phyloP scores from a whole-genome alignment of 2,888 invertebrate genomes.

The Arrhopalites spinosus region DNA sequence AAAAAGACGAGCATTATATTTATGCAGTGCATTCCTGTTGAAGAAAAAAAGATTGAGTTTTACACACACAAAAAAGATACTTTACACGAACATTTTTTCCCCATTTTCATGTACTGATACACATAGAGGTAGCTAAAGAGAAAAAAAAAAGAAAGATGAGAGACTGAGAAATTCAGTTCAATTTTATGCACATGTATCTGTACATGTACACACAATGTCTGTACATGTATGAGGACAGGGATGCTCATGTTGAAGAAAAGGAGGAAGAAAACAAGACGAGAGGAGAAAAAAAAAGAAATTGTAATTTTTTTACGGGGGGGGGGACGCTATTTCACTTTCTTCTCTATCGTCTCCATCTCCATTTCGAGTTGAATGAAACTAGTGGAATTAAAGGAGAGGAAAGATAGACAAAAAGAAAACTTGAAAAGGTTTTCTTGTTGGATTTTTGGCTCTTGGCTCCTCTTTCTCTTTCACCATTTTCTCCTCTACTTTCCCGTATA shows the following conservation, averaged over 20 bases:
- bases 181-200: not conserved
- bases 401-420: not conserved
- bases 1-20: no score
- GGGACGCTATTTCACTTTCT: not conserved
- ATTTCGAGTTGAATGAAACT: not conserved
- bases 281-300: not conserved
- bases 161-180: no score
- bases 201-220: not conserved
- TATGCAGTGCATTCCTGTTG: no score
- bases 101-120: no score
- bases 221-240: not conserved
- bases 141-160: no score
- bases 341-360: constrained; percentile 4
- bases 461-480: not conserved
- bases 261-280: not conserved
- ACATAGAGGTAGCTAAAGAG: no score
- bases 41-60: no score
- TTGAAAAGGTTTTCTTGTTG: not conserved
- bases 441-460: not conserved
- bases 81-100: no score
- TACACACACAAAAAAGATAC: no score
- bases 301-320: not conserved
- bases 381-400: not conserved
- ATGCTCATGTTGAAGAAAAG: not conserved
- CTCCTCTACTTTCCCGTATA: not conserved